Evolutionary conservation across 2,797 vertebrate species (phyloP), one percentile per base, ranked within the genome.

Genomic region (Crenichthys baileyi): DNA sequence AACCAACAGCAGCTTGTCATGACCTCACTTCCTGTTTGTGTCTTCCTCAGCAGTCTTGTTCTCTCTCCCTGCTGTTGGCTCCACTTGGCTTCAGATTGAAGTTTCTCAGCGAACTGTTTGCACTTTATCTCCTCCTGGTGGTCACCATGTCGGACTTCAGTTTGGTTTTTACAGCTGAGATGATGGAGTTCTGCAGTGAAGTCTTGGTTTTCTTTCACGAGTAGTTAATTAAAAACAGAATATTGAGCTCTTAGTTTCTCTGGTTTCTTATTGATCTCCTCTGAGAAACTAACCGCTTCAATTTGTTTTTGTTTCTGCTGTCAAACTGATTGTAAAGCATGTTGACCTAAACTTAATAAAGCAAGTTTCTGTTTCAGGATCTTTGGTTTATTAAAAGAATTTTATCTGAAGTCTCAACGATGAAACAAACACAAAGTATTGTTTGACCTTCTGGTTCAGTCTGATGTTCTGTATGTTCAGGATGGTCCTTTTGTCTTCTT

Each of bases 111-210:
- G 70, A 68, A 83, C 81, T 74, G 61, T 0, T 72, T 79, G 85
- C 85, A 87, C 85, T 87, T 89, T 89, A 89, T 50, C 53, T 75
- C 70, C 60, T 78, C 79, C 44, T 61, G 60, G 8, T 71, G 71
- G 75, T 31, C 58, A 9, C 1, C 4, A 20, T 31, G 75, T 48
- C 31, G 72, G 31, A 67, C 63, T 67, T 11, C 63, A 24, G 29
- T 20, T 61, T 31, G 18, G 39, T 29, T 53, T 31, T 63, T 36
- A 36, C 31, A 24, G 63, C 36, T 13, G 18, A 70, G n/a, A 58
- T 71, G 80, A 44, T 1, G 7, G 60, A 63, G 39, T 3, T 15
- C 22, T 16, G 51, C 51, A 6, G 58, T 50, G 48, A 70, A 55
- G 55, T 79, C 67, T 73, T 55, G 15, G 56, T 63, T 76, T 53